A percentile compares a stretch with the other conserved stretches of the same genome.
phyloP scores from a whole-genome alignment of 1,140 invertebrate species.

The Plodia interpunctella region DNA sequence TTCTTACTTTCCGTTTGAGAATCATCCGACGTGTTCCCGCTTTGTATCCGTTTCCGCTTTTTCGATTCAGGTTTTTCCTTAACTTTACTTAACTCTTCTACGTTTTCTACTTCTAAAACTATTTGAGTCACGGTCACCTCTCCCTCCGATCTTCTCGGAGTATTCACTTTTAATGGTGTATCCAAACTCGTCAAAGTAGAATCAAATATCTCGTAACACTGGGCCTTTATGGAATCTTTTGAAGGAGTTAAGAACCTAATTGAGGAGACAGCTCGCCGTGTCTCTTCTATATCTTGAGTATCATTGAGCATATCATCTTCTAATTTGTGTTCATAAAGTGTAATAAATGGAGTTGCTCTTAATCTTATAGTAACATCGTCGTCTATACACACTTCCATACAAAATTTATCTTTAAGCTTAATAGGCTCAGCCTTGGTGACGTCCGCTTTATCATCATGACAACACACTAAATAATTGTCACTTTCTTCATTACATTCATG shows the following conservation, averaged over 20 bases:
- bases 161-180: conserved; percentile 53
- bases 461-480: conserved; percentile 41
- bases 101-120: conserved; percentile 52
- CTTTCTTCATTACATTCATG: conserved; percentile 51
- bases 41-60: conserved; percentile 53
- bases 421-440: conserved; percentile 23
- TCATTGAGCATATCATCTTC: neutral
- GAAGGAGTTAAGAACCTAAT: conserved; percentile 54
- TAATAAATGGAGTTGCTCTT: conserved; percentile 42
- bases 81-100: conserved; percentile 20
- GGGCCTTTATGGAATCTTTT: conserved; percentile 43
- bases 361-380: conserved; percentile 56
- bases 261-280: neutral
- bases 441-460: conserved; percentile 35
- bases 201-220: conserved; percentile 61
- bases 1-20: conserved; percentile 40
- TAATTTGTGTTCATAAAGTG: conserved; percentile 36
- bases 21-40: conserved; percentile 38
- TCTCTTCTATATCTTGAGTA: conserved; percentile 6
- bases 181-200: conserved; percentile 65
- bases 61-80: conserved; percentile 51
- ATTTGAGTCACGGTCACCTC: conserved; percentile 41
- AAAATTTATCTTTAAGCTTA: conserved; percentile 61
- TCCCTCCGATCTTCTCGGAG: conserved; percentile 28
- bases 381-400: conserved; percentile 62